Evolutionary conservation across 1,140 invertebrate genomes (phyloP), one percentile per base, ranked within the genome.

Genomic region (Zaprionus nigranus): DNA sequence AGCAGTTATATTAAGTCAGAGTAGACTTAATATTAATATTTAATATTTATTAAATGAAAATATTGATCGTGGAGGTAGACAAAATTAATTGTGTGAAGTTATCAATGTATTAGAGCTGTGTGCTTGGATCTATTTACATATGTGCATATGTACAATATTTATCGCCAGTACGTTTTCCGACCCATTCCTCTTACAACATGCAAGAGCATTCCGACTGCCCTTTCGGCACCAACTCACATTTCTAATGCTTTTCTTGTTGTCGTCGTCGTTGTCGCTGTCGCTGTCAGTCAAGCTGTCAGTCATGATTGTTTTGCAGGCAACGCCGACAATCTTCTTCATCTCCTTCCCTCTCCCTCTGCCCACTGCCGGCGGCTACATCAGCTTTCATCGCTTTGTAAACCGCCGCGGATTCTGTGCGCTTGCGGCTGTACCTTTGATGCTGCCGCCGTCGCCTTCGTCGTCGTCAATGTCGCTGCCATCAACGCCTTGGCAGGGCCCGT

Each of bases 341-440:
- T 15, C 12, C 5, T 2, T 20, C 15, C 24, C 36, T 30, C 53
- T 38, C n/a, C 7, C 13, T 59, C 43, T 24, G 17, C 26, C 11
- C 34, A 17, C 43, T 53, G 70, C 74, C 65, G 76, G 26, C 69
- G 78, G 81, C 72, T 38, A 83, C 36, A 66, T 60, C 53, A 72
- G 70, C 56, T 61, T 46, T 46, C 36, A 64, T 28, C 58, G 36
- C 36, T 71, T 79, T 79, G 20, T 58, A 38, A 26, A 36, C 63
- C 51, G 57, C 56, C 49, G 60, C 74, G 64, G 74, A 72, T 87
- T 82, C 67, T 69, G 28, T 9, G 26, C 57, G 81, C 78, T 79
- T 46, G 51, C 40, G 81, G 81, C 70, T 65, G 49, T 63, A 74
- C 75, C 85, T 87, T 87, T 87, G 84, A 87, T 70, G 84, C 68